These are phyloP conservation scores for Lutraria lutraria DNA, from an alignment of 2,888 invertebrate genomes.

Conservation along the genomic window DNA sequence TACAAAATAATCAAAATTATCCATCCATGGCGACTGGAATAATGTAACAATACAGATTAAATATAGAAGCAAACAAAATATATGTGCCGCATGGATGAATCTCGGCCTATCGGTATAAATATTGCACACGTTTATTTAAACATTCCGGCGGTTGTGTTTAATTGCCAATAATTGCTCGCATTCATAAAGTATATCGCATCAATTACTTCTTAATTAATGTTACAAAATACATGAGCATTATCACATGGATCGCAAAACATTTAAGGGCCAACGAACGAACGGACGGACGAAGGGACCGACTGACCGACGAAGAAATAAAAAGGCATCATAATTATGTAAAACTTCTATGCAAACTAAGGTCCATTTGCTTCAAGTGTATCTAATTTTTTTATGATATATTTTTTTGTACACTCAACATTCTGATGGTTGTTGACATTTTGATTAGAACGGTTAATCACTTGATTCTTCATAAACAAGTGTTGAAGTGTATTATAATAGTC, in stretches of 20 bases:
- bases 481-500: background rate
- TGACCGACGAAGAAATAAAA: background rate
- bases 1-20: too few relatives aligned
- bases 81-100: too few relatives aligned
- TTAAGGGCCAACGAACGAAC: background rate
- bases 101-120: too few relatives aligned
- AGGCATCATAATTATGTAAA: background rate
- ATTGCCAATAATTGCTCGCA: too few relatives aligned
- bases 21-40: too few relatives aligned
- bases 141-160: too few relatives aligned
- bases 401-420: background rate
- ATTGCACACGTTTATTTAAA: too few relatives aligned
- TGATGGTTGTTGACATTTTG: background rate
- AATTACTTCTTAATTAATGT: background rate
- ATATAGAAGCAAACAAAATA: too few relatives aligned
- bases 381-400: background rate
- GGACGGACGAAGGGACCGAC: background rate
- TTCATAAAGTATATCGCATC: too few relatives aligned
- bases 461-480: background rate
- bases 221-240: background rate
- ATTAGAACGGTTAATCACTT: background rate
- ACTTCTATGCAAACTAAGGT: background rate
- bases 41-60: too few relatives aligned
- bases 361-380: background rate
- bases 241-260: background rate